Evolutionary conservation across 2,113 vertebrate species (phyloP).

Genomic region (Brachypteracias leptosomus): DNA sequence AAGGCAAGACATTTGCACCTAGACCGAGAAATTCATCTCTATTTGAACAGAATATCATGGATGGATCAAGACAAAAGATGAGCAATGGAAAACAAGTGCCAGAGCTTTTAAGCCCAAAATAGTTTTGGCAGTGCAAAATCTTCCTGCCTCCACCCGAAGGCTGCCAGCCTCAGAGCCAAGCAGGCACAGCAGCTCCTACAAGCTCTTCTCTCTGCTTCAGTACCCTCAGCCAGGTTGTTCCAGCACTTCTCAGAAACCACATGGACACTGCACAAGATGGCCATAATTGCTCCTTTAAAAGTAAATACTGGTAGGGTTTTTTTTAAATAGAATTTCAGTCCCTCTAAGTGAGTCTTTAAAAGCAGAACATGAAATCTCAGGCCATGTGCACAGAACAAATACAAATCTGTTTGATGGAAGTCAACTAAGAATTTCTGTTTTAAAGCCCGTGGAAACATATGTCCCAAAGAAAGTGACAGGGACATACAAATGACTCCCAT

Average conservation of each 20-base stretch:
- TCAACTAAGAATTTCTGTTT: neutral
- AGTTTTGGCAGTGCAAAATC: neutral
- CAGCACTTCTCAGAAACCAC: neutral
- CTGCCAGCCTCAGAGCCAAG: neutral
- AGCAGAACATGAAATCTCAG: neutral
- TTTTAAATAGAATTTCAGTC: neutral
- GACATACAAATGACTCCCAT: neutral
- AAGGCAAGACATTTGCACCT: neutral
- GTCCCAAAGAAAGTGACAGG: neutral
- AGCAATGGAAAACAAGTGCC: neutral
- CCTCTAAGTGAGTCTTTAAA: neutral
- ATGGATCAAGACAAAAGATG: neutral
- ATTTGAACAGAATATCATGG: neutral
- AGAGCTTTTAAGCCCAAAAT: neutral
- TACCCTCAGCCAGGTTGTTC: neutral
- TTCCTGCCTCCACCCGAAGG: neutral
- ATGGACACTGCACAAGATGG: neutral
- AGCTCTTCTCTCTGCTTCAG: neutral
- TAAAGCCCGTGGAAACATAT: neutral
- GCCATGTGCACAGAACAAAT: neutral
- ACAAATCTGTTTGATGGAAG: neutral
- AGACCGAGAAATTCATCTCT: neutral
- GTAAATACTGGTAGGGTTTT: neutral
- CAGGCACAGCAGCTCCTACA: neutral
- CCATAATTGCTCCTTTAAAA: neutral